phyloP scores from a whole-genome alignment of 2,113 vertebrate genomes.

The Microtus montanus region DNA sequence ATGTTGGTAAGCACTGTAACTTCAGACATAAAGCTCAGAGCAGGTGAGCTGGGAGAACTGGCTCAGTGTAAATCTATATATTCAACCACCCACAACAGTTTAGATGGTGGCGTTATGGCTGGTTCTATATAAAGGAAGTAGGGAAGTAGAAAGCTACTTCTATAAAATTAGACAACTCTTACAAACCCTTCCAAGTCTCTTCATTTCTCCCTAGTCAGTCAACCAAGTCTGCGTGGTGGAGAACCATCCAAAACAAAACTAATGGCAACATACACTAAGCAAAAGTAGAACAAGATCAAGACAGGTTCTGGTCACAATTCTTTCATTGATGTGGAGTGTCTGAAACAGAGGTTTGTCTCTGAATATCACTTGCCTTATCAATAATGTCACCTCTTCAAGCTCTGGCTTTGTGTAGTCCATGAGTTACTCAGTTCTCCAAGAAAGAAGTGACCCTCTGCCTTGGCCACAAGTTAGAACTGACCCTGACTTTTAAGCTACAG shows the following conservation, averaged over 20 bases:
- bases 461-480: not conserved
- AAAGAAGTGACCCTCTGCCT: not conserved
- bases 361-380: not conserved
- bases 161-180: not conserved
- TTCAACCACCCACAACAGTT: not conserved
- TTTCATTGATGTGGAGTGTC: not conserved
- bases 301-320: not conserved
- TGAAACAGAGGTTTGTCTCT: not conserved
- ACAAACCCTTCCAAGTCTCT: not conserved
- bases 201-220: not conserved
- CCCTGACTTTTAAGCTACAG: not conserved
- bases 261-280: not conserved
- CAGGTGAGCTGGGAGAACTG: not conserved
- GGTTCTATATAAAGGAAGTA: not conserved
- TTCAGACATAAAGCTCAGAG: constrained; percentile 20
- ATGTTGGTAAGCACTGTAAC: not conserved
- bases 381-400: not conserved
- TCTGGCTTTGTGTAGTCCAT: not conserved
- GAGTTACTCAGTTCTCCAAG: not conserved
- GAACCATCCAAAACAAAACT: not conserved
- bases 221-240: not conserved
- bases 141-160: not conserved
- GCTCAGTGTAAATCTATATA: not conserved
- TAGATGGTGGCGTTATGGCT: not conserved
- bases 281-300: not conserved